Base-by-base conservation (phyloP, 1,140 invertebrate species). In the Hylaeus anthracinus region DNA sequence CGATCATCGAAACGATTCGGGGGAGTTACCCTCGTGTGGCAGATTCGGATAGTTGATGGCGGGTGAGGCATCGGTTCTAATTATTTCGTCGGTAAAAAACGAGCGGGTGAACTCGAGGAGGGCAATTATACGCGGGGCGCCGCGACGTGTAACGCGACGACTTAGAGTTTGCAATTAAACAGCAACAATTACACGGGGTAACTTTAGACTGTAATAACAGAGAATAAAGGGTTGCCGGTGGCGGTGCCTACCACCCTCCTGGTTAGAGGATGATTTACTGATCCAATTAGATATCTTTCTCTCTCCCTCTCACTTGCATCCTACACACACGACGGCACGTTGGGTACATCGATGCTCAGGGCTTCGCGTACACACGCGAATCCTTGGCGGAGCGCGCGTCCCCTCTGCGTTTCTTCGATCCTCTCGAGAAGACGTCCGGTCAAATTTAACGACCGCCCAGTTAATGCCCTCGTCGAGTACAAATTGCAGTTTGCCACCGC, bases 141-240 rank as follows among this genome's bases (percentile, higher is more conserved):
- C 81, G 82, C 82, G 86, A 82, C 86, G 75, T 87, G 90, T 91
- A 91, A 92, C 91, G 90, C 89, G 90, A 90, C 89, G 91, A 94
- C 92, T 93, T 90, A 90, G 91, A 92, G 90, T 91, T 94, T 89
- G 92, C 93, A 93, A 93, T 94, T 94, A 94, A 94, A 94, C 92
- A 93, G 92, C 92, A 94, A 93, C 92, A 94, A 94, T 94, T 94
- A 94, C 92, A 92, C 91, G 90, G 92, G 92, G 93, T 93, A 93
- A 94, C 93, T 94, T 93, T 93, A 94, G 92, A 94, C 92, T 90
- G 92, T 94, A 94, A 94, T 94, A 94, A 93, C 92, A 91, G 90
- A 88, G 91, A 94, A 94, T 94, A 93, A 93, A 94, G 93, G 93
- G 92, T 93, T 94, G 91, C 87, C 87, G 82, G 88, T 89, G 86